Percentiles rank a stretch among this genome's conserved stretches.
Evolutionary conservation across 92 coral and sea anemone genomes (phyloP).

Genomic region (Phenganax stokvisi): DNA sequence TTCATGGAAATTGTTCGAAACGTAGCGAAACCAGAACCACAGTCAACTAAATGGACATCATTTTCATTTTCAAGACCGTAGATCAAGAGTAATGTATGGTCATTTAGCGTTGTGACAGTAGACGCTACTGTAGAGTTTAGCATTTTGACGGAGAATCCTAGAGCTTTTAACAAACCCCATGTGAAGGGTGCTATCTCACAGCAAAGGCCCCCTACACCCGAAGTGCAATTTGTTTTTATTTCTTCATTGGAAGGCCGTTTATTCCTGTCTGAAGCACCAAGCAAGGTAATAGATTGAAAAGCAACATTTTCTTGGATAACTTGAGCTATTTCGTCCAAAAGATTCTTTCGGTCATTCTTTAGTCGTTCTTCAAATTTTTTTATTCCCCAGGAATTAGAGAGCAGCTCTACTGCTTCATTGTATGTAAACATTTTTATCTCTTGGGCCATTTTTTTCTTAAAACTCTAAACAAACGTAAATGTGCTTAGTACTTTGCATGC

Average conservation of each 20-base stretch:
- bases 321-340: slow-evolving; percentile 14
- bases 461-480: neutral
- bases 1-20: slow-evolving; percentile 19
- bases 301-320: slow-evolving; percentile 3
- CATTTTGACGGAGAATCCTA: neutral
- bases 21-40: slow-evolving; percentile 19
- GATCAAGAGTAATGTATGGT: slow-evolving; percentile 5
- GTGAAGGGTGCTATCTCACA: neutral
- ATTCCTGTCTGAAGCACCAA: neutral
- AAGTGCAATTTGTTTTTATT: neutral
- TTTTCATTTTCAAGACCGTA: neutral
- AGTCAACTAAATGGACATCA: slow-evolving; percentile 19
- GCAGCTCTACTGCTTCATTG: slow-evolving; percentile 8
- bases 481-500: neutral
- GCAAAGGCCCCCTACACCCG: neutral
- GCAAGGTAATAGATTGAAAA: neutral
- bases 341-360: neutral
- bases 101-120: neutral
- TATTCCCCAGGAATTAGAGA: neutral
- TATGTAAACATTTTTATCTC: slow-evolving; percentile 4
- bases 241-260: neutral
- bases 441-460: neutral
- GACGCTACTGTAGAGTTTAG: neutral
- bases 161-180: slow-evolving; percentile 6
- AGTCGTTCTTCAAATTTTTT: slow-evolving; percentile 4